Percentiles rank a stretch among this genome's conserved stretches.
phyloP scores from a whole-genome alignment of 2,888 invertebrate genomes.

The Acanthacorydalis orientalis region DNA sequence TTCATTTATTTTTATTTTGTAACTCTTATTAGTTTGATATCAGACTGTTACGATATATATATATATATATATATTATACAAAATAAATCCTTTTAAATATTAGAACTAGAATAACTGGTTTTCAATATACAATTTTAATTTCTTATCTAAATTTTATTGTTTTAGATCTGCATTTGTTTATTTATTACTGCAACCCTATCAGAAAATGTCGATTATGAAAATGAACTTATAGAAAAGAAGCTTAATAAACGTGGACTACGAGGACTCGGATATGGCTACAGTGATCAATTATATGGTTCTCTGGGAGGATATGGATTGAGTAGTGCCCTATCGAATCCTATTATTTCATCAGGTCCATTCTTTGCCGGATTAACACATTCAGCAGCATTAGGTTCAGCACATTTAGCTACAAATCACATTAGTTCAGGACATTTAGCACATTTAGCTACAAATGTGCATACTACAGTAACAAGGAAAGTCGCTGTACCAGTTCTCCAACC shows the following conservation, averaged over 20 bases:
- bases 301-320: slow-evolving; percentile 4
- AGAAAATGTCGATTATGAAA: not conserved
- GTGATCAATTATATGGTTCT: not conserved
- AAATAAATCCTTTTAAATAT: too few relatives aligned
- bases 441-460: slow-evolving; percentile 17
- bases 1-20: too few relatives aligned
- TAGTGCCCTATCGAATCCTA: not conserved
- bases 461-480: slow-evolving; percentile 29
- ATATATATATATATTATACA: too few relatives aligned
- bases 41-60: too few relatives aligned
- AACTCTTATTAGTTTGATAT: too few relatives aligned
- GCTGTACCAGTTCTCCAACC: slow-evolving; percentile 34
- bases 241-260: not conserved
- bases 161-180: slow-evolving; percentile 3
- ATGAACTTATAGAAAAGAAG: not conserved
- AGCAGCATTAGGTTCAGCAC: not conserved
- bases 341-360: not conserved
- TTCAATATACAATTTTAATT: too few relatives aligned
- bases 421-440: too few relatives aligned
- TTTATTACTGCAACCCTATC: not conserved
- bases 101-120: too few relatives aligned
- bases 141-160: not conserved
- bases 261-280: not conserved
- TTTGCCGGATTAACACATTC: not conserved
- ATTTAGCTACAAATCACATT: not conserved